phyloP scores from a whole-genome alignment of 1,140 invertebrate genomes.

The Hermetia illucens region DNA sequence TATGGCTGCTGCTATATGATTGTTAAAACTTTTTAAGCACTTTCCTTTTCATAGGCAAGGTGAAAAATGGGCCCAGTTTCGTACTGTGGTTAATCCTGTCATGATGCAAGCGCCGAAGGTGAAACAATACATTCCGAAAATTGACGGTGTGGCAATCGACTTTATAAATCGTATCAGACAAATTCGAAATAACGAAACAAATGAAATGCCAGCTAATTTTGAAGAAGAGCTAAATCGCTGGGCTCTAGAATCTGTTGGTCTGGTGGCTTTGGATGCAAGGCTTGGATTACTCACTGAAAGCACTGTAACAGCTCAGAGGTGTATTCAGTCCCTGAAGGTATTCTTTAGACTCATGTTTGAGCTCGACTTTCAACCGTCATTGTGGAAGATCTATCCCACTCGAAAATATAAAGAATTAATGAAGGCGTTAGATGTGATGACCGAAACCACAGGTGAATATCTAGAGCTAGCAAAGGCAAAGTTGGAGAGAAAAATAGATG shows the following conservation, averaged over 20 bases:
- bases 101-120: slow-evolving; percentile 22
- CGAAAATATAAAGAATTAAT: slow-evolving; percentile 36
- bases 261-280: slow-evolving; percentile 12
- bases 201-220: slow-evolving; percentile 22
- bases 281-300: too few relatives aligned
- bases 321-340: slow-evolving; percentile 39
- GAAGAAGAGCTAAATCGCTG: not conserved
- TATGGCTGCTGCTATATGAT: slow-evolving; percentile 6
- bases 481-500: slow-evolving; percentile 13
- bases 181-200: slow-evolving; percentile 32
- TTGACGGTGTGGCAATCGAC: slow-evolving; percentile 20
- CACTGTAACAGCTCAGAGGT: too few relatives aligned
- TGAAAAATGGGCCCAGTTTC: slow-evolving; percentile 17
- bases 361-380: slow-evolving; percentile 40
- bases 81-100: slow-evolving; percentile 22
- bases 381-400: slow-evolving; percentile 42
- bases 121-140: slow-evolving; percentile 16
- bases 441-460: not conserved
- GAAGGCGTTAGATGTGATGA: slow-evolving; percentile 19
- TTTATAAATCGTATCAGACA: slow-evolving; percentile 30
- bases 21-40: not conserved
- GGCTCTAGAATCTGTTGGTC: slow-evolving; percentile 4
- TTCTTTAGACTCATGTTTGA: slow-evolving; percentile 40
- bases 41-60: slow-evolving; percentile 12
- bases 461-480: slow-evolving; percentile 10